Evolutionary conservation across 2,113 vertebrate species (phyloP).

Genomic region (Azemiops feae): DNA sequence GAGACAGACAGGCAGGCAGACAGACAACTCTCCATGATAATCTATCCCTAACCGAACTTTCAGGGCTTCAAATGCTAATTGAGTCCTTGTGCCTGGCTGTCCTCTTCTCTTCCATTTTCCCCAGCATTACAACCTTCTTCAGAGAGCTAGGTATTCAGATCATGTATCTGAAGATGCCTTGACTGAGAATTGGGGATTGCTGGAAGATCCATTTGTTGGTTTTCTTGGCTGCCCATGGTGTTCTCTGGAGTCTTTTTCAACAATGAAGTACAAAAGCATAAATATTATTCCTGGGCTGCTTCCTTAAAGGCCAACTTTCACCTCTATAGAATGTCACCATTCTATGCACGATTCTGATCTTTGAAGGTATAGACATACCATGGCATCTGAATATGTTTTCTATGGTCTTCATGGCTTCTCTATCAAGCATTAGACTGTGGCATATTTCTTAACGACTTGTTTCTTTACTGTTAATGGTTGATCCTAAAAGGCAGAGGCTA

Average conservation of each 20-base stretch:
- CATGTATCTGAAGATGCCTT: neutral
- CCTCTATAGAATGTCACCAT: no score
- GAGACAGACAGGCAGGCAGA: no score
- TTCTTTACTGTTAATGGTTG: neutral
- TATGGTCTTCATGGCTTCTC: neutral
- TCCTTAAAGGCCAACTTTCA: neutral
- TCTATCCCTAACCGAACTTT: no score
- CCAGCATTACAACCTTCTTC: neutral
- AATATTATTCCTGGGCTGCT: neutral
- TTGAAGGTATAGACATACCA: neutral
- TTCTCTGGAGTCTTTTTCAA: neutral
- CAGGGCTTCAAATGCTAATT: no score
- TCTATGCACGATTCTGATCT: neutral
- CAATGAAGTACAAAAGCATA: neutral
- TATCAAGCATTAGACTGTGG: neutral
- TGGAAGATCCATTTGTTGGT: neutral
- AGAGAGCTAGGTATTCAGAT: neutral
- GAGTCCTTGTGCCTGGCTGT: neutral
- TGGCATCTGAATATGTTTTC: neutral
- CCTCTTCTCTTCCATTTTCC: neutral
- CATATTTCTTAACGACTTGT: neutral
- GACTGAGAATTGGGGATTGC: neutral
- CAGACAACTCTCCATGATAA: no score
- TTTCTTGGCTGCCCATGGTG: neutral
- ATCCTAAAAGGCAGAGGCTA: neutral